Base-by-base conservation (phyloP, 1,140 invertebrate genomes). In the Drosophila prosaltans region DNA sequence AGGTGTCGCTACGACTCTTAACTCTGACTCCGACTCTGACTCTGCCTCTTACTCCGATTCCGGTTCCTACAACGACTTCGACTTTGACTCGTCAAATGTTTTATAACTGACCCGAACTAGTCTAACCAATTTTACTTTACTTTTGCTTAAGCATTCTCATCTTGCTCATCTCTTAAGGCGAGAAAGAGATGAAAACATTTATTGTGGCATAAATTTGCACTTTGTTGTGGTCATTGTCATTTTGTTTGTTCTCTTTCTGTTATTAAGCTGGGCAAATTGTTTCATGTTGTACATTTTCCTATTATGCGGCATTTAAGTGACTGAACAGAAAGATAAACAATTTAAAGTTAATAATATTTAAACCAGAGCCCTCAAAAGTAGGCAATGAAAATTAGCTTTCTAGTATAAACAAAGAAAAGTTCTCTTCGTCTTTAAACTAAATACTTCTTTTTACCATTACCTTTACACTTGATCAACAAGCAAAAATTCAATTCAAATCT, bases 141-240 rank as follows among this genome's bases (percentile, higher is more conserved):
- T 2, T 2, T 21, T 9, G 1, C 5, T 30, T 4, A 2, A 30
- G 2, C 28, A 30, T 30, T 30, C 4, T 30, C 28, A 11, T 16
- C 16, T 43, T 58, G 6, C 61, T 72, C 61, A 60, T 10, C 6
- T 59, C 36, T 57, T 43, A 11, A 9, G 8, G 6, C 5, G 9
- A 45, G 24, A 36, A 48, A 10, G 45, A 21, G 58, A 24, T 11
- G 59, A 58, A 62, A 63, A 78, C 83, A 88, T 82, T 82, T 86
- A 88, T 86, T 82, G 82, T 74, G 82, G 82, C 83, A 86, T 86
- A 88, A 86, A 86, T 79, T 88, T 82, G 76, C 82, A 86, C 82
- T 86, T 86, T 86, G 82, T 86, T 86, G 82, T 86, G 82, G 81
- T 78, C 68, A 73, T 78, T 82, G 83, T 79, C 82, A 68, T 77